Evolutionary conservation across 2,797 vertebrate species (phyloP), one percentile per base, ranked within the genome.

Genomic region (Pseudopleuronectes americanus): DNA sequence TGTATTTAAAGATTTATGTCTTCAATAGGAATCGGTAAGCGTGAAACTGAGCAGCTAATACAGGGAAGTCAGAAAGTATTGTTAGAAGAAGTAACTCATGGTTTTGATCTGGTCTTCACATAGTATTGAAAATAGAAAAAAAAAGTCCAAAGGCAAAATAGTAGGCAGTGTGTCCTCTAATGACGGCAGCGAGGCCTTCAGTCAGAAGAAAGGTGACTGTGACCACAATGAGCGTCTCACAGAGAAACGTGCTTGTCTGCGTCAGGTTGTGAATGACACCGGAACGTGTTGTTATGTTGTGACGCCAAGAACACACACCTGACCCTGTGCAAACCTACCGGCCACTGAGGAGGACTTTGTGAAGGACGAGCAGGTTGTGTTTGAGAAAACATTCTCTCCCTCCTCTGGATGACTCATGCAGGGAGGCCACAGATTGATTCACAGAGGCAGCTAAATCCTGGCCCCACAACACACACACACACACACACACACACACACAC

Each of bases 341-440:
- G 17, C 23, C 43, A 13, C 56, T 23, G 8, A 23, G 41, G 49
- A 51, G 3, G 23, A 47, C 36, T 63, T 7, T 36, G 19, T 57
- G 69, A 55, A 23, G 45, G 14, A 53, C 13, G 8, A 51, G 28
- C 64, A 64, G 56, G 33, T 23, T 26, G 3, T 56, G 24, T 52
- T 6, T 33, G 31, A 36, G 47, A 33, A 69, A 60, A n/a, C 7
- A 2, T 69, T 53, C 1, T 53, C 43, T 71, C 7, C 6, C 0
- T 45, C 51, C 26, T 23, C 19, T 56, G 31, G n/a, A 49, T 49
- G 36, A 64, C 19, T 49, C 57, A n/a, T 43, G 47, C 52, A 57
- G 24, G 23, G 55, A 33, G n/a, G 41, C 13, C 57, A n/a, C 68
- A 17, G 12, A 54, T 22, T 23, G 45, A 60, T 49, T 67, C 26